phyloP scores from a whole-genome alignment of 2,888 invertebrate species.

The Scaptomyza reducta region DNA sequence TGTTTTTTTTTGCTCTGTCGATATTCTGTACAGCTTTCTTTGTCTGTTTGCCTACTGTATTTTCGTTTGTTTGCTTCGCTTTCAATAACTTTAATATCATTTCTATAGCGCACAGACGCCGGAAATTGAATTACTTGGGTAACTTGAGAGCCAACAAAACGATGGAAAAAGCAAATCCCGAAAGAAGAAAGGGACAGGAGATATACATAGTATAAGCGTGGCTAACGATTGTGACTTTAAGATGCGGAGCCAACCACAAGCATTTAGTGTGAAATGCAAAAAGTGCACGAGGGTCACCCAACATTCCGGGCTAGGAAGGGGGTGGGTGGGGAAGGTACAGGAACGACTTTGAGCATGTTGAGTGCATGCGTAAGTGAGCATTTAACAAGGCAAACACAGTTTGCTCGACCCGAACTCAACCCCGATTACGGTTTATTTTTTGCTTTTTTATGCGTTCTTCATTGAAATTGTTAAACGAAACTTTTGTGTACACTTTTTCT shows the following conservation, averaged over 20 bases:
- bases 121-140: slow-evolving; percentile 72
- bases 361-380: slow-evolving; percentile 56
- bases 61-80: slow-evolving; percentile 43
- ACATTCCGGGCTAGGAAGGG: background rate
- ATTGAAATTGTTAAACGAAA: background rate
- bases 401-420: slow-evolving; percentile 1
- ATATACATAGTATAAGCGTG: slow-evolving; percentile 9
- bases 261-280: slow-evolving; percentile 31
- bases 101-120: slow-evolving; percentile 47
- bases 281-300: slow-evolving; percentile 5
- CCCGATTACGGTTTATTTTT: slow-evolving; percentile 17
- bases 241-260: slow-evolving; percentile 45
- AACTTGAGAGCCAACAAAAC: slow-evolving; percentile 39
- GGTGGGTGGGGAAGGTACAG: too few relatives aligned
- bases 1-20: background rate
- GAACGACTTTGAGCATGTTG: slow-evolving; percentile 6
- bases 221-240: slow-evolving; percentile 34
- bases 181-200: background rate
- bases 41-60: slow-evolving; percentile 28
- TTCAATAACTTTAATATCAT: slow-evolving; percentile 70
- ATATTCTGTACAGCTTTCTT: slow-evolving; percentile 10
- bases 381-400: slow-evolving; percentile 57
- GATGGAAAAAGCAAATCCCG: background rate
- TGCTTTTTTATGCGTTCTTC: slow-evolving; percentile 18
- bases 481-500: slow-evolving; percentile 22